phyloP scores from a whole-genome alignment of 2,797 vertebrate species.

The Acanthornis magna region DNA sequence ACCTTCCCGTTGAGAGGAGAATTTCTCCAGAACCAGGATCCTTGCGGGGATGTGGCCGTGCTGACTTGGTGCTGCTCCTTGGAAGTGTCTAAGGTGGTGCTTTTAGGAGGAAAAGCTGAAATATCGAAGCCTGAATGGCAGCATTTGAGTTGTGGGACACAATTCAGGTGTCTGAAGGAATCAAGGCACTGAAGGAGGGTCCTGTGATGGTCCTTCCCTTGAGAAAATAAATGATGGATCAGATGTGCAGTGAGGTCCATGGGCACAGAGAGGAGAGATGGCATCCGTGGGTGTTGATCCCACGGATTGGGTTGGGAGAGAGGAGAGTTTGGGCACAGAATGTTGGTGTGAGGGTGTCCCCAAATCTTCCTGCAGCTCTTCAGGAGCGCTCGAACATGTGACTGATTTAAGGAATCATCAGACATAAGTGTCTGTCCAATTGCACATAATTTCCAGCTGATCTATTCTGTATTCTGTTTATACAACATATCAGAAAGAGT shows the following conservation, averaged over 20 bases:
- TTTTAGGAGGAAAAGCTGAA: not conserved
- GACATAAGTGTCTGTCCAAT: not conserved
- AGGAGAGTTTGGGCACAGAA: not conserved
- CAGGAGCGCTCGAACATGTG: not conserved
- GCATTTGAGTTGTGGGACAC: not conserved
- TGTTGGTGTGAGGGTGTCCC: not conserved
- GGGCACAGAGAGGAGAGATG: not conserved
- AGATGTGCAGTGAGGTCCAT: not conserved
- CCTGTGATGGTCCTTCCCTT: not conserved
- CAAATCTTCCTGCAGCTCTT: not conserved
- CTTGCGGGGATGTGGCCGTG: rapidly evolving
- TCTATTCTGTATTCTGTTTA: conserved; percentile 29
- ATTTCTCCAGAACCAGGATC: not conserved
- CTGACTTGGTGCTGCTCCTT: not conserved
- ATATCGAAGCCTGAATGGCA: not conserved
- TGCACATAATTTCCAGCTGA: conserved; percentile 12
- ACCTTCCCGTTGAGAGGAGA: not conserved
- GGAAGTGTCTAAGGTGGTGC: not conserved
- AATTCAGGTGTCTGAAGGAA: not conserved
- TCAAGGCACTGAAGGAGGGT: not conserved
- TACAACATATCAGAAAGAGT: not conserved
- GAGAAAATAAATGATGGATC: not conserved
- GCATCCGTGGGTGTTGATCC: not conserved
- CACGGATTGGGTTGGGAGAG: not conserved
- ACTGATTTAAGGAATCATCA: not conserved